Evolutionary conservation across 2,113 vertebrate genomes (phyloP), one percentile per base, ranked within the genome.

Genomic region (Himantopus leucocephalus): DNA sequence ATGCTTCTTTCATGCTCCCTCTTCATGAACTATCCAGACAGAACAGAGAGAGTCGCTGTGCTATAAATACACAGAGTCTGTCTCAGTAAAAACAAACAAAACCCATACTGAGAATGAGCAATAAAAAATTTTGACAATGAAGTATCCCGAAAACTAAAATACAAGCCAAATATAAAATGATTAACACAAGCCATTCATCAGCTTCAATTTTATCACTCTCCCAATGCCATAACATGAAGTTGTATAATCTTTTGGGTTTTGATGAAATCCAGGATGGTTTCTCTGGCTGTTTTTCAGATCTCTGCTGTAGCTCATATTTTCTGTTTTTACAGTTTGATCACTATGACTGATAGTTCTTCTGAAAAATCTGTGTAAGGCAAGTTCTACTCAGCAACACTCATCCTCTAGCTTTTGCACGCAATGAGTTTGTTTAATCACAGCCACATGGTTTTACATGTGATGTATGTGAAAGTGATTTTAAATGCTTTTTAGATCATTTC

Each of bases 61-160:
- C 77, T 95, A 92, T 72, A 94, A 96, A 94, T 87, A 94, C 3
- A 3, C 67, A 76, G 77, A 71, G 55, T 26, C 56, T 84, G 94
- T 66, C 90, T 91, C 91, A 81, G 35, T 45, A 91, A 94, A 96
- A 95, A 84, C 56, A 96, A 71, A 74, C 43, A 92, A 82, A 96
- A 95, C 56, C 23, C n/a, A 60, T 30, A 41, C n/a, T 62, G 55
- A 77, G 92, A 91, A 92, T 24, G 8, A 71, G 52, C 41, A 70
- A 93, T 82, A 72, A 89, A 86, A 62, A 88, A 67, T 52, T 88
- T 92, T 85, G 60, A 92, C 76, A 97, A 67, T 84, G 85, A 97
- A 96, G 68, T 58, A 91, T 67, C 24, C 78, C 52, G 84, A 87
- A 97, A 94, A 63, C 30, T 63, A 70, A 75, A 95, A 94, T 58